Base-by-base conservation (phyloP, 64 coral and sea anemone genomes). In the Astreopora myriophthalma region DNA sequence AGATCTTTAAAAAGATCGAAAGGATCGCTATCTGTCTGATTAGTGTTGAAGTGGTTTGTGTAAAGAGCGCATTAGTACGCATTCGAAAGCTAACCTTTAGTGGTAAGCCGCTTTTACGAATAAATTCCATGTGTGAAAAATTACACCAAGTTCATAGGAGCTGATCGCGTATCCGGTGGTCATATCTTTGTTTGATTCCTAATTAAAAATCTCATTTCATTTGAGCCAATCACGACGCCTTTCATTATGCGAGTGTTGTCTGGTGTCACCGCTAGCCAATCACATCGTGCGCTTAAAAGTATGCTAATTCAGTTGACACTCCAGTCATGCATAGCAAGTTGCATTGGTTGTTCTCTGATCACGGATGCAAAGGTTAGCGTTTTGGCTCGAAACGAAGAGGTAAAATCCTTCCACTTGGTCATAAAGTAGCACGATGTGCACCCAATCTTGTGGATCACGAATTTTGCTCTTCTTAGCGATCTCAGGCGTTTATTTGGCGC, bases 301-400 rank as follows among this genome's bases (percentile, higher is more conserved):
- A 85, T 69, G 87, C 63, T 90, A 93, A 93, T 95, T 80, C 80
- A 48, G 79, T 92, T 96, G 71, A 81, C 51, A 66, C 52, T 34
- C 36, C 80, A 92, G 66, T 61, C 42, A 57, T 27, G 40, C 33
- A n/a, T n/a, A n/a, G n/a, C n/a, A n/a, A n/a, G 14, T 60, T 58
- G 44, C 67, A 48, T 22, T 40, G 23, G 68, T 27, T 52, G 62
- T 66, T 33, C 32, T 28, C n/a, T 2, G 3, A 35, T 35, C 32
- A 19, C 31, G 22, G 34, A 22, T 73, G 52, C 39, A 64, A 25
- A 38, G 55, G 6, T 7, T 34, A 30, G 52, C 34, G 63, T 64
- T 69, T 66, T 81, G n/a, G 10, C 31, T 27, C n/a, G 14, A 74
- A 69, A 72, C 69, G 52, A 65, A 60, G 26, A 25, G 17, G 4